phyloP scores from a whole-genome alignment of 1,140 invertebrate species.

The Drosophila navojoa region DNA sequence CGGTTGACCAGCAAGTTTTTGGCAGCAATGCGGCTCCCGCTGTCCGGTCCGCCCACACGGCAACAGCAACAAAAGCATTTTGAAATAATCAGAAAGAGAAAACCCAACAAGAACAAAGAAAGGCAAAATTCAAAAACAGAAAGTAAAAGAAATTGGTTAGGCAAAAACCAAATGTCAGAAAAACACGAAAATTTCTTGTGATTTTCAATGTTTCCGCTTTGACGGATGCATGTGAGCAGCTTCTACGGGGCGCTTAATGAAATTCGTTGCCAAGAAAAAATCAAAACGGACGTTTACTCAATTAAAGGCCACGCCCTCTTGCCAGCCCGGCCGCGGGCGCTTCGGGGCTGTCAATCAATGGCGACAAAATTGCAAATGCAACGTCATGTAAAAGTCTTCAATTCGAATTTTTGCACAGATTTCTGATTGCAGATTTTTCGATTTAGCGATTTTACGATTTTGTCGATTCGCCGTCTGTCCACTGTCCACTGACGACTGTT shows the following conservation, averaged over 20 bases:
- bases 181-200: constrained; percentile 52
- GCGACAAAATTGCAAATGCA: constrained; percentile 33
- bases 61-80: constrained; percentile 26
- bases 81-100: not conserved
- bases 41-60: constrained; percentile 23
- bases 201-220: constrained; percentile 47
- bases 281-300: not conserved
- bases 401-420: constrained; percentile 31
- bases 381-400: constrained; percentile 12
- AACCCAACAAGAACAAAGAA: not conserved
- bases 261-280: constrained; percentile 36
- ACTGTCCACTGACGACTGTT: too few species aligned
- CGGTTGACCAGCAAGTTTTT: constrained; percentile 14
- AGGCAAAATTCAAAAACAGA: too few species aligned
- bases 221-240: constrained; percentile 34
- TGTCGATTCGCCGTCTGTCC: constrained; percentile 3
- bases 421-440: constrained; percentile 15
- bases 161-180: constrained; percentile 20
- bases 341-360: constrained; percentile 23
- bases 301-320: constrained; percentile 24
- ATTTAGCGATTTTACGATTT: not conserved
- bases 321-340: not conserved
- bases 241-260: constrained; percentile 45
- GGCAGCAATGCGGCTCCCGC: constrained; percentile 7
- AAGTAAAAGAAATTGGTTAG: constrained; percentile 2